Conservation (phyloP, 2,888 invertebrate species). For the Anoplius nigerrimus region DNA sequence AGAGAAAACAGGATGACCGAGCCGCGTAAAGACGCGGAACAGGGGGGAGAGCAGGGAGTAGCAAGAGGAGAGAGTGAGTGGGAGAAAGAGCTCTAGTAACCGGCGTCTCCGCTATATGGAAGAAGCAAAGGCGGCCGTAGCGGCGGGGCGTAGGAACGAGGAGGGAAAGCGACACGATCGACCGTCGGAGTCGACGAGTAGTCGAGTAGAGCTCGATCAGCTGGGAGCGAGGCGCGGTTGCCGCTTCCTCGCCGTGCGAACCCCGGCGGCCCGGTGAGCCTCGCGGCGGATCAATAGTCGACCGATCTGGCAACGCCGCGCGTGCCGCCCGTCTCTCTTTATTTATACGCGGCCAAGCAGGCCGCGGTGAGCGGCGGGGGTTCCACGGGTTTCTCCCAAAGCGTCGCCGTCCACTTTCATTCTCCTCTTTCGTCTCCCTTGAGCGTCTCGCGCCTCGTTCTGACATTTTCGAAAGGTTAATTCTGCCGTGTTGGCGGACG, state of each 20-base stretch:
- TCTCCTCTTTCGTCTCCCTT: constrained; percentile 29
- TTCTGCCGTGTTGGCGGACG: too few relatives aligned
- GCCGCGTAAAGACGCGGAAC: neutral
- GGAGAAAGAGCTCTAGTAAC: neutral
- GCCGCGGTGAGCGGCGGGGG: constrained; percentile 40
- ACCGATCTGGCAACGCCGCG: constrained; percentile 64
- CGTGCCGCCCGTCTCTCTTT: constrained; percentile 48
- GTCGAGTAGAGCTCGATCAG: constrained; percentile 56
- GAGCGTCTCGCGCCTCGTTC: neutral
- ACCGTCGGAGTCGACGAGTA: constrained; percentile 1
- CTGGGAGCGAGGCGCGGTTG: constrained; percentile 64
- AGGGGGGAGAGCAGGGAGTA: neutral
- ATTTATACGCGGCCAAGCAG: constrained; percentile 57
- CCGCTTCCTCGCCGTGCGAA: constrained; percentile 50
- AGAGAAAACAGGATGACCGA: too few relatives aligned
- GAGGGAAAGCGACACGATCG: neutral
- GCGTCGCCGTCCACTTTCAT: constrained; percentile 35
- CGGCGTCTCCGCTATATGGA: neutral
- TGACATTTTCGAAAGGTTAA: constrained; percentile 35
- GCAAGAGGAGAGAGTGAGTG: constrained; percentile 13
- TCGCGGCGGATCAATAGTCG: constrained; percentile 63
- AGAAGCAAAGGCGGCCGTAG: neutral
- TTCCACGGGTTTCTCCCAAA: constrained; percentile 22
- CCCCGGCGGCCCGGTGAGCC: constrained; percentile 49
- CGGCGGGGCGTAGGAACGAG: neutral